These are phyloP conservation scores for Psilanteris sp. DNA, from an alignment of 1,140 invertebrate genomes.

Conservation along the genomic window DNA sequence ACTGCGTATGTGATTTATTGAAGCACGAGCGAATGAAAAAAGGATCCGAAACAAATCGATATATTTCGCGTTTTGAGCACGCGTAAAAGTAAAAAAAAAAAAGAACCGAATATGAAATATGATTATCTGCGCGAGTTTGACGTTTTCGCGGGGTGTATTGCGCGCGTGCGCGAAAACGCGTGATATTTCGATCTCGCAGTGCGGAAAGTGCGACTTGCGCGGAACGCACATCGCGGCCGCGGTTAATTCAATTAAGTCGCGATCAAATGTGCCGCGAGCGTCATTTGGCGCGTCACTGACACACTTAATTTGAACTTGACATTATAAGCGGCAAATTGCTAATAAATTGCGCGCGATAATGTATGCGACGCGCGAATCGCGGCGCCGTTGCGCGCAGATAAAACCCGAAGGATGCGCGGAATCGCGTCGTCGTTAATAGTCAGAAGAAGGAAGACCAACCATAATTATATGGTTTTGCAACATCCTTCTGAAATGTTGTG, in stretches of 20 bases:
- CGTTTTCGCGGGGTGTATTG: too few species aligned
- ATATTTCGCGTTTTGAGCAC: conserved; percentile 12
- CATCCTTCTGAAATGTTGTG: conserved; percentile 2
- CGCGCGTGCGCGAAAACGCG: too few species aligned
- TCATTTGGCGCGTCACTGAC: conserved; percentile 27
- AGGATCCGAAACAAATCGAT: conserved; percentile 33
- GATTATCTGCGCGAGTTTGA: conserved; percentile 7
- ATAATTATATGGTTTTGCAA: conserved; percentile 15
- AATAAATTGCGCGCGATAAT: conserved; percentile 23
- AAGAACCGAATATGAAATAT: conserved; percentile 22
- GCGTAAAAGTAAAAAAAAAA: conserved; percentile 1
- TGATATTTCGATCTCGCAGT: too few species aligned
- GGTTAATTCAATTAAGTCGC: conserved; percentile 1
- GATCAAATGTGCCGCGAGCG: conserved; percentile 7
- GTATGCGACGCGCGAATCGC: too few species aligned
- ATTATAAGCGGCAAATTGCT: conserved; percentile 34
- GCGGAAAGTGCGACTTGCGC: too few species aligned
- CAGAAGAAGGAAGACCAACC: neutral
- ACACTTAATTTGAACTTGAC: conserved; percentile 48
- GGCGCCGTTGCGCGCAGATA: too few species aligned
- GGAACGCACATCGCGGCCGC: too few species aligned
- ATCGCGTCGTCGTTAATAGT: conserved; percentile 1
- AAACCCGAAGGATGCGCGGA: too few species aligned
- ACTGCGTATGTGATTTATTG: neutral
- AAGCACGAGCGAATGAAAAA: conserved; percentile 14